These are phyloP conservation scores for Cyprinella venusta DNA, from an alignment of 2,797 vertebrate genomes.

Conservation along the genomic window DNA sequence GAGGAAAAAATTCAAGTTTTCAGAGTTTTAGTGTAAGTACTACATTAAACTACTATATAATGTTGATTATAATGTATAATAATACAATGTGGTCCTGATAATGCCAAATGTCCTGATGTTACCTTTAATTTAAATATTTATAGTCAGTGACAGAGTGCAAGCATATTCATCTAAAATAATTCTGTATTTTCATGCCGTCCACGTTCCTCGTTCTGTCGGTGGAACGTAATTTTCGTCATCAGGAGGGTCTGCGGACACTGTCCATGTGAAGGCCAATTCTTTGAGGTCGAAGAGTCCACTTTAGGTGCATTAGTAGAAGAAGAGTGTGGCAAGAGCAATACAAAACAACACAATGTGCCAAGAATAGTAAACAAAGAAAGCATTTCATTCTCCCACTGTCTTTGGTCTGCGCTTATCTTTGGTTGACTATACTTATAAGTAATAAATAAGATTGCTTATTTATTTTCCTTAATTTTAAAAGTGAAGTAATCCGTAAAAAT, in stretches of 20 bases:
- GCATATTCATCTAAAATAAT: no score
- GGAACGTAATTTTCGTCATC: no score
- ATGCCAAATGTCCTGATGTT: no score
- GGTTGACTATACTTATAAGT: not conserved
- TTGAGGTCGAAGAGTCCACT: not conserved
- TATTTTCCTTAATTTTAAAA: not conserved
- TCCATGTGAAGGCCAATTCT: rapidly evolving
- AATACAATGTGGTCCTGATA: no score
- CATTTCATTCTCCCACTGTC: not conserved
- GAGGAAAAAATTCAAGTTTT: no score
- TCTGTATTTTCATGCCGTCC: no score
- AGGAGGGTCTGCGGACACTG: not conserved
- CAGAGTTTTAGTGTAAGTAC: no score
- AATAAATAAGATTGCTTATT: not conserved
- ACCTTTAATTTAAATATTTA: no score
- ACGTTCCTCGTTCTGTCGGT: not conserved
- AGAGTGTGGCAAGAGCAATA: not conserved
- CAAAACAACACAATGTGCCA: not conserved
- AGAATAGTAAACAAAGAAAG: not conserved
- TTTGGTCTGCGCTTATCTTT: not conserved
- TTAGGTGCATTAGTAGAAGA: not conserved
- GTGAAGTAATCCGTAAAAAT: not conserved
- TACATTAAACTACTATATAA: no score
- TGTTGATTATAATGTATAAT: no score
- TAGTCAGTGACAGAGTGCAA: no score